Evolutionary conservation across 2,888 invertebrate genomes (phyloP), one percentile per base, ranked within the genome.

Genomic region (Thymelicus acteon): DNA sequence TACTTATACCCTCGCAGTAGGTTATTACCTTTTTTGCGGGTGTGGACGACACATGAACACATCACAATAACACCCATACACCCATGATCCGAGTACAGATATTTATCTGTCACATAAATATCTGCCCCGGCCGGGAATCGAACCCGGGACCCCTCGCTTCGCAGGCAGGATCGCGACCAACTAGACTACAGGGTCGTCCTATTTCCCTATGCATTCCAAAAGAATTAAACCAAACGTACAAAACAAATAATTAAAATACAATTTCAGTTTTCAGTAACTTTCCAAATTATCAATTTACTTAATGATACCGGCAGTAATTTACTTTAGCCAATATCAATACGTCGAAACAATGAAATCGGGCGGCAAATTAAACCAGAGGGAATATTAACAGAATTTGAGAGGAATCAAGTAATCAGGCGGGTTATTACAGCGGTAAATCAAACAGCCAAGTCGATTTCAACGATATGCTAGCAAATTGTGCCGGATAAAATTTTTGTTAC

Each of bases 381-480:
- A 70, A 64, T 70, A 70, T 71, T 68, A 71, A 61, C 61, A 67
- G 72, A 76, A 76, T 75, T 76, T 76, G 74, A 76, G 72, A 71
- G 72, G 67, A 70, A 70, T 70, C 70, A 74, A 75, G 74, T 74
- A 75, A 76, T 69, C 71, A 76, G 73, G 67, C 70, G 73, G 68
- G 71, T 67, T 75, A 76, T 77, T 78, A 80, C 78, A 79, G 80
- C 76, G 62, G 54, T 77, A 87, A 87, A 86, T 89, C 87, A 90
- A 89, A 90, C 87, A 89, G 74, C 79, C 49, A 82, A 86, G 86
- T 86, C 86, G 78, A 88, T 87, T 82, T 78, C 82, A 19, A 61
- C 61, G 61, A 37, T n/a, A 58, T 15, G 7, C 37, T 15, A 1
- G 12, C 6, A 13, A 57, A 57, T 57, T 57, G 5, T 57, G 72